Conservation (phyloP, 2,888 invertebrate genomes). For the Hedychridium roseum region DNA sequence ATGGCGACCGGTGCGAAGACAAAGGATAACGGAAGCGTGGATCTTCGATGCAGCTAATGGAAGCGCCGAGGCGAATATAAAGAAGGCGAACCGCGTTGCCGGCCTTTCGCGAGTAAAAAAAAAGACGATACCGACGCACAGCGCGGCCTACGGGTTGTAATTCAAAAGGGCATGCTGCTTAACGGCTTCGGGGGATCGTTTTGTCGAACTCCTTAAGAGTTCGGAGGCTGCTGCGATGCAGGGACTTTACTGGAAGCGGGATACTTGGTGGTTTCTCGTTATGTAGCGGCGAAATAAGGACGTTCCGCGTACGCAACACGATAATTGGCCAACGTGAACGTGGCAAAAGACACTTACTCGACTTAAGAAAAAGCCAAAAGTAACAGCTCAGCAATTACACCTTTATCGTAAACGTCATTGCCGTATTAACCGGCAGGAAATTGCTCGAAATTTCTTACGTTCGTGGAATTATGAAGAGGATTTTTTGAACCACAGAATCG, state of each 20-base stretch:
- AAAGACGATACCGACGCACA: constrained; percentile 28
- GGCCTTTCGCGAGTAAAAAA: constrained; percentile 20
- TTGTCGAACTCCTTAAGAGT: constrained; percentile 28
- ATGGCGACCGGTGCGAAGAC: constrained; percentile 35
- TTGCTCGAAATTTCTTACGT: too few species aligned
- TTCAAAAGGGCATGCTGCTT: constrained; percentile 30
- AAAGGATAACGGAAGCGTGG: constrained; percentile 41
- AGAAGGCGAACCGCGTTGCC: constrained; percentile 11
- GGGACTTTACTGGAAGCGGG: constrained; percentile 9
- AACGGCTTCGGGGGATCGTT: constrained; percentile 15
- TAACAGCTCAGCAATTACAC: too few species aligned
- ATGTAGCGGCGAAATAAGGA: constrained; percentile 8
- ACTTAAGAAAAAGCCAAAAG: background rate
- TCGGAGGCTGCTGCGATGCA: constrained; percentile 3
- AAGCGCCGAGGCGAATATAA: constrained; percentile 24
- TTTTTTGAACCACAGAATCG: too few species aligned
- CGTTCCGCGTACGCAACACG: background rate
- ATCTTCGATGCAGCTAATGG: constrained; percentile 37
- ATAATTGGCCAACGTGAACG: background rate
- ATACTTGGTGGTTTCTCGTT: constrained; percentile 3
- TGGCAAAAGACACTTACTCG: background rate
- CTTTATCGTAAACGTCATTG: too few species aligned
- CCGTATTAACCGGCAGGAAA: too few species aligned
- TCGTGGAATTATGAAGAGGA: too few species aligned
- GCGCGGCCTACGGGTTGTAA: constrained; percentile 36